A percentile compares a stretch with the other conserved stretches of the same genome.
phyloP scores from a whole-genome alignment of 2,888 invertebrate genomes.

The Harpagoxenus sublaevis region DNA sequence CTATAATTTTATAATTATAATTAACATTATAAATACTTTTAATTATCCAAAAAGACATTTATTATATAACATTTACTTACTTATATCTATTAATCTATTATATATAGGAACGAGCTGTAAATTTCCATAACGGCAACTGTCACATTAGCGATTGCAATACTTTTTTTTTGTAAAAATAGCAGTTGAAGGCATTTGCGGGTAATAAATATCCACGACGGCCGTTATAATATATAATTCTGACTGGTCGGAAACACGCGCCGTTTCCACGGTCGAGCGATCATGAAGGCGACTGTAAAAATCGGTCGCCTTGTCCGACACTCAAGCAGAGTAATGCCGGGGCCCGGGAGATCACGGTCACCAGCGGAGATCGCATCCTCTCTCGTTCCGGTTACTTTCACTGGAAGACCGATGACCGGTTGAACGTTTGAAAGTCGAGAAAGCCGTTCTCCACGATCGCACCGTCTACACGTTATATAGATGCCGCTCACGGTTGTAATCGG shows the following conservation, averaged over 20 bases:
- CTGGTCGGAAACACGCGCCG: constrained; percentile 3
- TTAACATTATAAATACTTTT: not conserved
- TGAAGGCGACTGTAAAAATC: constrained; percentile 48
- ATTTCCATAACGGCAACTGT: not conserved
- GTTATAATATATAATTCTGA: constrained; percentile 11
- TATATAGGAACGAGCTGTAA: not conserved
- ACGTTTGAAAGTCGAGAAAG: constrained; percentile 83
- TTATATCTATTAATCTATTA: not conserved
- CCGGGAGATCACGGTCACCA: constrained; percentile 77
- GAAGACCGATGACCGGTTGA: constrained; percentile 80
- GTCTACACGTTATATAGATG: constrained; percentile 61
- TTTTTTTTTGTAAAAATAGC: not conserved
- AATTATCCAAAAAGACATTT: not conserved
- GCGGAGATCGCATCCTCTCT: constrained; percentile 71
- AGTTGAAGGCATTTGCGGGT: not conserved
- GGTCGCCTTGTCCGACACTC: constrained; percentile 34
- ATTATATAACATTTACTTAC: not conserved
- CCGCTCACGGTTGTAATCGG: constrained; percentile 49
- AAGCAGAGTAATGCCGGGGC: constrained; percentile 64
- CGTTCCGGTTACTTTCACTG: constrained; percentile 81
- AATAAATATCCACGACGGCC: not conserved
- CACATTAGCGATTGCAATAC: not conserved
- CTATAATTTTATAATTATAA: too few species aligned
- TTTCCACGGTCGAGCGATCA: constrained; percentile 47
- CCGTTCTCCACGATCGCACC: constrained; percentile 62